Evolutionary conservation across 2,888 invertebrate species (phyloP).

Genomic region (Mycalesis mineus): DNA sequence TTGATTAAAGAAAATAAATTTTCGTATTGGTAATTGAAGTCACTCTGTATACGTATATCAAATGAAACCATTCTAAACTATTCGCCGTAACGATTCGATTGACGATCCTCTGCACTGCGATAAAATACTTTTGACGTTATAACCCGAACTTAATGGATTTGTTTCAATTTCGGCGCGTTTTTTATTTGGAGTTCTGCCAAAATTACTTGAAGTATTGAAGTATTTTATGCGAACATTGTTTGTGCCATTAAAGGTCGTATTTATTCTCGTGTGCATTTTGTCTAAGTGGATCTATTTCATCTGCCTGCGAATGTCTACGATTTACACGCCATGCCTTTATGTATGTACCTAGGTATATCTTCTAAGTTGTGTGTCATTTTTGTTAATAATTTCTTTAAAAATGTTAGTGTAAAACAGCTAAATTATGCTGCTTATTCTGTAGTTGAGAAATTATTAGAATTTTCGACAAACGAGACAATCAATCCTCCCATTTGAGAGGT

Average conservation of each 20-base stretch:
- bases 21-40: conserved; percentile 50
- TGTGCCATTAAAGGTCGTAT: conserved; percentile 23
- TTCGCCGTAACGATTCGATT: conserved; percentile 66
- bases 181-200: conserved; percentile 31
- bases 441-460: no score
- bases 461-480: no score
- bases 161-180: conserved; percentile 31
- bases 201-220: conserved; percentile 28
- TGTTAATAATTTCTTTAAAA: no score
- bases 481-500: no score
- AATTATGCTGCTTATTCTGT: no score
- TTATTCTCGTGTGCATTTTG: conserved; percentile 1
- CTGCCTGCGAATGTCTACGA: conserved; percentile 13
- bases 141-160: conserved; percentile 32
- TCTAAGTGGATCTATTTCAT: neutral
- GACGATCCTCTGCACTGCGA: conserved; percentile 46
- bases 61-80: conserved; percentile 75
- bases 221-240: conserved; percentile 26
- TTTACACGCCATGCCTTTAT: neutral
- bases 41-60: conserved; percentile 63
- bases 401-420: no score
- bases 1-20: conserved; percentile 36
- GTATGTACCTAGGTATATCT: no score
- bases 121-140: conserved; percentile 34
- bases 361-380: no score